A percentile compares a stretch with the other conserved stretches of the same genome.
phyloP scores from a whole-genome alignment of 2,797 vertebrate species.

The Trachops cirrhosus region DNA sequence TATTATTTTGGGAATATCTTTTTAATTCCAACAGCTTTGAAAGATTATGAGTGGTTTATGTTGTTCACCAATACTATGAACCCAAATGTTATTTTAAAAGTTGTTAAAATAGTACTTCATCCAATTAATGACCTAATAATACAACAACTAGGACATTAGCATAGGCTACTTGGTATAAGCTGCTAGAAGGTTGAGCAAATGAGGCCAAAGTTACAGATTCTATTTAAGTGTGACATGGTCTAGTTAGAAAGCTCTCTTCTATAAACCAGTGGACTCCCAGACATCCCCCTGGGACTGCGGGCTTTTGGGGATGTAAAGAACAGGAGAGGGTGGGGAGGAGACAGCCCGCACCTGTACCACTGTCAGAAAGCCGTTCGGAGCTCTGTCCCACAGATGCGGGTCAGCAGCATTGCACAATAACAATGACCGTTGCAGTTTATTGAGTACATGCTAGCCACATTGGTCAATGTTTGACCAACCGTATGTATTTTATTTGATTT shows the following conservation, averaged over 20 bases:
- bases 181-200: not conserved
- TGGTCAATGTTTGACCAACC: not conserved
- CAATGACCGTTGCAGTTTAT: not conserved
- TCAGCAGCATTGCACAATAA: not conserved
- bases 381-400: not conserved
- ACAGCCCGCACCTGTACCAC: not conserved
- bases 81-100: not conserved
- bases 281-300: not conserved
- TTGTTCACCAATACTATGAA: not conserved
- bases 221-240: not conserved
- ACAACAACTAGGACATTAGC: conserved; percentile 2
- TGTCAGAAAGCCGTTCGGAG: not conserved
- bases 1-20: not conserved
- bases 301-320: not conserved
- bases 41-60: not conserved
- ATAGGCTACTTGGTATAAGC: not conserved
- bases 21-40: conserved; percentile 3
- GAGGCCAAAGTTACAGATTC: conserved; percentile 26
- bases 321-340: not conserved
- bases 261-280: not conserved
- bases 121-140: conserved; percentile 14
- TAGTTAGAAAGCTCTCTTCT: not conserved
- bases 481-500: not conserved
- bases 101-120: not conserved
- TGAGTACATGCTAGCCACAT: not conserved